These are phyloP conservation scores for Cyprinodon brontotheroides DNA, from an alignment of 2,113 vertebrate genomes.

Conservation along the genomic window DNA sequence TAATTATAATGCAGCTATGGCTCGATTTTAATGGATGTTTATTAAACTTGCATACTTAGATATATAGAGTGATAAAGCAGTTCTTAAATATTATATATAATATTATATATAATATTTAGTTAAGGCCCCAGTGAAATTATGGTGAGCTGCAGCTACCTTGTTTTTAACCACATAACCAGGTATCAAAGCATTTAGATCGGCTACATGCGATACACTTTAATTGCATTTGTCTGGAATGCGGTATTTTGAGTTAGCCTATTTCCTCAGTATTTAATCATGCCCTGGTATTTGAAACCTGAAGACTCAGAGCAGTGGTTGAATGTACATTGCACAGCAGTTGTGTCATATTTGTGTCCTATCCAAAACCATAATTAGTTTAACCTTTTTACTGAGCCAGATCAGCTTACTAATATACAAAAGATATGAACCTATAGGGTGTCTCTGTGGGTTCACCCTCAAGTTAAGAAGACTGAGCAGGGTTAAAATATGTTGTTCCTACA, in stretches of 20 bases:
- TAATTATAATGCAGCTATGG: neutral
- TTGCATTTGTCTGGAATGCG: slow-evolving; percentile 78
- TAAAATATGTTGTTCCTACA: slow-evolving; percentile 12
- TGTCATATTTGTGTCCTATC: slow-evolving; percentile 78
- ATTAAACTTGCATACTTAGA: neutral
- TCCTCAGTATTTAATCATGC: slow-evolving; percentile 73
- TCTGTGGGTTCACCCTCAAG: slow-evolving; percentile 23
- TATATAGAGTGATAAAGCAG: neutral
- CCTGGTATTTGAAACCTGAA: slow-evolving; percentile 63
- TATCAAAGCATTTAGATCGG: slow-evolving; percentile 62
- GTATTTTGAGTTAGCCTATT: slow-evolving; percentile 73
- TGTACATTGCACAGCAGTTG: slow-evolving; percentile 68
- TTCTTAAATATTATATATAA: neutral
- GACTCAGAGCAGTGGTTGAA: slow-evolving; percentile 39
- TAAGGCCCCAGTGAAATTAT: slow-evolving; percentile 11
- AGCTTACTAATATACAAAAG: slow-evolving; percentile 68
- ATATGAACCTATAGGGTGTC: slow-evolving; percentile 38
- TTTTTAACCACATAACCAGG: slow-evolving; percentile 44
- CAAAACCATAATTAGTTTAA: slow-evolving; percentile 80
- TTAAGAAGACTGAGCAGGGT: slow-evolving; percentile 27
- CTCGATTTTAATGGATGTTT: neutral
- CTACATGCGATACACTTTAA: slow-evolving; percentile 65
- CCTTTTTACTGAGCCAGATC: slow-evolving; percentile 71
- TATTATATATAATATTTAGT: neutral
- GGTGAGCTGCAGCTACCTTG: slow-evolving; percentile 32